These are phyloP conservation scores for Anastatus disparis DNA, from an alignment of 1,140 invertebrate genomes.

Conservation along the genomic window DNA sequence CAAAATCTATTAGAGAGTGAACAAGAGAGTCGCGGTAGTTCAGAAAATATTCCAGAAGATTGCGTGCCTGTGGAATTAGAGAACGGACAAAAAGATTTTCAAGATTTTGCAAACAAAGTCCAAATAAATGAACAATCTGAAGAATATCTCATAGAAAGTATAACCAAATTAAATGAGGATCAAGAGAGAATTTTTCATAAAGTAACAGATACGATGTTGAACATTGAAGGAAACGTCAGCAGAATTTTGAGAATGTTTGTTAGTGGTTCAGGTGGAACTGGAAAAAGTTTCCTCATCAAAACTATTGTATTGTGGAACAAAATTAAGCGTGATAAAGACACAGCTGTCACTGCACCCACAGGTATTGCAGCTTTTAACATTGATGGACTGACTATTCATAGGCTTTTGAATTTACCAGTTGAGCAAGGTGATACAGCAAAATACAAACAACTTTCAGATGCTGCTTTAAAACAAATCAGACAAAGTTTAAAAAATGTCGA, in stretches of 20 bases:
- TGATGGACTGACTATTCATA: conserved; percentile 47
- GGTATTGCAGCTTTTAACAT: conserved; percentile 51
- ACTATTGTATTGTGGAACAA: conserved; percentile 38
- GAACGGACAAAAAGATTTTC: conserved; percentile 41
- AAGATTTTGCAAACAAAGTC: conserved; percentile 29
- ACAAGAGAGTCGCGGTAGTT: neutral
- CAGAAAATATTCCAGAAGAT: conserved; percentile 3
- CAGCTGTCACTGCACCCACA: conserved; percentile 48
- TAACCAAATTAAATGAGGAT: conserved; percentile 46
- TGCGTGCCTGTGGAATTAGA: conserved; percentile 38
- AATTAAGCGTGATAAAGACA: conserved; percentile 42
- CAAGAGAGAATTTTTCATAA: conserved; percentile 43
- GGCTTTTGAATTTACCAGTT: conserved; percentile 48
- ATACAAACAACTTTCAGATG: too few relatives aligned
- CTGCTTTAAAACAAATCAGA: too few relatives aligned
- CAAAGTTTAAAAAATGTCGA: too few relatives aligned
- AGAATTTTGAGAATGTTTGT: conserved; percentile 30
- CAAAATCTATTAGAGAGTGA: conserved; percentile 31
- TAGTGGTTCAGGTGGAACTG: too few relatives aligned
- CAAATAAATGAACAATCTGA: conserved; percentile 22
- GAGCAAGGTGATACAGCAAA: conserved; percentile 45
- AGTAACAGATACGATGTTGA: conserved; percentile 25
- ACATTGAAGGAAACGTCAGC: conserved; percentile 6
- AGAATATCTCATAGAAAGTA: conserved; percentile 27
- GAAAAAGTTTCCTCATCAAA: too few relatives aligned